Evolutionary conservation across 2,888 invertebrate species (phyloP).

Genomic region (Eupeodes latifasciatus): DNA sequence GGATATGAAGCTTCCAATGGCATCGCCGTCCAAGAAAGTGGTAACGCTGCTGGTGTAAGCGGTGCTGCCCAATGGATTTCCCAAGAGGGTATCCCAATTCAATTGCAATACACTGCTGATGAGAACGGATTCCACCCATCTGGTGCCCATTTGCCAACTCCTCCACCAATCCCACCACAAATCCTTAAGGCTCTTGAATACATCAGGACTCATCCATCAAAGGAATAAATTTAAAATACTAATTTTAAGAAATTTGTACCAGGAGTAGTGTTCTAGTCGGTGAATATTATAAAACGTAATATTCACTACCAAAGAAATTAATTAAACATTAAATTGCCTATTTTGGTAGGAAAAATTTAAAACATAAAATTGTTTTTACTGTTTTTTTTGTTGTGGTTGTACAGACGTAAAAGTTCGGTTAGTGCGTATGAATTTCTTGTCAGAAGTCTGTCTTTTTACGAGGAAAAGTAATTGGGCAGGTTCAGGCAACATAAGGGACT

Average conservation of each 20-base stretch:
- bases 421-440: no score
- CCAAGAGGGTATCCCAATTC: conserved; percentile 85
- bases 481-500: no score
- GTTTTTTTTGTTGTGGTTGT: no score
- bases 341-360: neutral
- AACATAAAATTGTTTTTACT: no score
- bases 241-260: neutral
- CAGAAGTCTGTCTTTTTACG: no score
- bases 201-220: conserved; percentile 84
- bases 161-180: conserved; percentile 86
- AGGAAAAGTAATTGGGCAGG: no score
- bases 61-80: conserved; percentile 85
- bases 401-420: no score
- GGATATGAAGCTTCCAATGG: conserved; percentile 87
- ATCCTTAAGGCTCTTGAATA: conserved; percentile 85
- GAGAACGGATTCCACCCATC: conserved; percentile 86
- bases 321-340: neutral
- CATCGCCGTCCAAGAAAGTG: conserved; percentile 86
- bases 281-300: neutral
- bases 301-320: neutral
- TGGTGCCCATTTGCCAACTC: conserved; percentile 84
- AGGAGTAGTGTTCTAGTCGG: conserved; percentile 14
- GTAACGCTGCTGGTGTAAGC: conserved; percentile 85
- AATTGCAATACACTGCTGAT: conserved; percentile 85
- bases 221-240: conserved; percentile 45